Conservation (phyloP, 92 coral and sea anemone genomes). For the Porites divaricata region DNA sequence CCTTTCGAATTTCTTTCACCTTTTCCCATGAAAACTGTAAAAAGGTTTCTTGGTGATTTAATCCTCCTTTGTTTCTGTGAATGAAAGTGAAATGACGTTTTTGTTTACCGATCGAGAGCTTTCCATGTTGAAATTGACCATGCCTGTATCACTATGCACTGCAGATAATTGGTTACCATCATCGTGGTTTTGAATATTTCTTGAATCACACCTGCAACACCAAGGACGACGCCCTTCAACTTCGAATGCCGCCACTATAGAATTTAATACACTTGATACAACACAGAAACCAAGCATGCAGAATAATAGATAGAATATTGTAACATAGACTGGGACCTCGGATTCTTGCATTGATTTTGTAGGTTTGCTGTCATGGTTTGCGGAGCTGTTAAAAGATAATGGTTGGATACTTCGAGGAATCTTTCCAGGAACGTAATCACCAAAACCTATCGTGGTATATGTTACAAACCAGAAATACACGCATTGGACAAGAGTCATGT, state of each 20-base stretch:
- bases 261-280: slow-evolving; percentile 47
- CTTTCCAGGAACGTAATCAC: slow-evolving; percentile 20
- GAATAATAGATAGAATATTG: neutral
- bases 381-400: neutral
- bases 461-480: slow-evolving; percentile 55
- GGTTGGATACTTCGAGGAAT: neutral
- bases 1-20: no score
- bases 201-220: slow-evolving; percentile 3
- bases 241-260: slow-evolving; percentile 35
- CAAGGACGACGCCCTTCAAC: slow-evolving; percentile 7
- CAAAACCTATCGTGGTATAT: slow-evolving; percentile 51
- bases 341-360: neutral
- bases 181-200: neutral
- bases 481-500: slow-evolving; percentile 35
- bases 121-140: neutral
- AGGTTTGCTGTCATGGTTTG: neutral
- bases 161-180: neutral
- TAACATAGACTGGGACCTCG: neutral
- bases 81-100: neutral
- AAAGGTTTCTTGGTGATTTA: no score
- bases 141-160: neutral
- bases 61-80: neutral
- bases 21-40: no score
- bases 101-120: neutral
- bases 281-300: slow-evolving; percentile 34